Percentiles rank a stretch among this genome's conserved stretches.
phyloP scores from a whole-genome alignment of 2,888 invertebrate species.

The Digitonthophagus gazella region DNA sequence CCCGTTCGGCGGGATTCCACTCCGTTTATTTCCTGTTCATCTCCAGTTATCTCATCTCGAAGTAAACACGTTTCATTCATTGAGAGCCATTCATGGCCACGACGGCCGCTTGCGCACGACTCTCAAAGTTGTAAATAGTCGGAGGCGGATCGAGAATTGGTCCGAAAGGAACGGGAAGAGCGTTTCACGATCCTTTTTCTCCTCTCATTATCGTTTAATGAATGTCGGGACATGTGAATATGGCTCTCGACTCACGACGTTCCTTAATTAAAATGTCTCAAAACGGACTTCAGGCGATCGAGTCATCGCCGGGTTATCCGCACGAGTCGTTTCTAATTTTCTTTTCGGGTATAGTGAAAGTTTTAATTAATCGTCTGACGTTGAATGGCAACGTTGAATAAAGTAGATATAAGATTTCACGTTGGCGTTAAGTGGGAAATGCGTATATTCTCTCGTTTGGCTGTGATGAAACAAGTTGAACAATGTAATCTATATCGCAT shows the following conservation, averaged over 20 bases:
- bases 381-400: no score
- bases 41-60: conserved; percentile 36
- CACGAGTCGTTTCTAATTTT: not conserved
- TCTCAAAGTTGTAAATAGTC: not conserved
- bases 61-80: conserved; percentile 39
- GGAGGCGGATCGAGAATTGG: not conserved
- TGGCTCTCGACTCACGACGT: not conserved
- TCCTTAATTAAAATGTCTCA: not conserved
- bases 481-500: no score
- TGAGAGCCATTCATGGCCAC: conserved; percentile 19
- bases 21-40: conserved; percentile 38
- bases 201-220: not conserved
- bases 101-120: not conserved
- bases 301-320: not conserved
- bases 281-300: not conserved
- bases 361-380: not conserved
- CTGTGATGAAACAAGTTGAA: no score
- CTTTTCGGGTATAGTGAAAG: not conserved
- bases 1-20: conserved; percentile 35
- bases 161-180: not conserved
- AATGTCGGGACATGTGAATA: not conserved
- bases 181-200: not conserved
- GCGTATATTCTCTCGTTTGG: no score
- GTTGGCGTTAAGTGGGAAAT: no score
- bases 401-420: no score